Evolutionary conservation across 2,797 vertebrate genomes (phyloP).

Genomic region (Fundulus diaphanus): DNA sequence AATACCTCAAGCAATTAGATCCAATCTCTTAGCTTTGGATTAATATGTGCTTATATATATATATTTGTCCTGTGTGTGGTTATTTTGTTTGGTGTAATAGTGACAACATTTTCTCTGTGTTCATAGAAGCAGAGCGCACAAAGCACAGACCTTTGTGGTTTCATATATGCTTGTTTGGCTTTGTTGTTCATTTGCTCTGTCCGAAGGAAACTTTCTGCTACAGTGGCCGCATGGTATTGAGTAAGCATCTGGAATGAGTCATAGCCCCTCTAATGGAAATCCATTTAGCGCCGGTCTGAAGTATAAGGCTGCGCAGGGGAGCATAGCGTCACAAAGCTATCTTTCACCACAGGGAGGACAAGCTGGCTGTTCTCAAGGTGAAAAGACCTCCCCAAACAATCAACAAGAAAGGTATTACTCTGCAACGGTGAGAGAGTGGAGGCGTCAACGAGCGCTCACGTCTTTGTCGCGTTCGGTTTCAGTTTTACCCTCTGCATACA

Average conservation of each 20-base stretch:
- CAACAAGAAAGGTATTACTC: conserved; percentile 20
- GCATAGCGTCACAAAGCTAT: conserved; percentile 63
- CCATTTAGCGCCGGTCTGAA: conserved; percentile 73
- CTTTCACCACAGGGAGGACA: conserved; percentile 59
- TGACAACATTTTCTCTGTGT: conserved; percentile 9
- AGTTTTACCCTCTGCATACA: conserved; percentile 1
- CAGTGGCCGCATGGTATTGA: conserved; percentile 74
- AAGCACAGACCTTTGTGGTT: conserved; percentile 3
- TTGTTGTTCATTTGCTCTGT: conserved; percentile 56
- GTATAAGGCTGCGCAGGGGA: conserved; percentile 69
- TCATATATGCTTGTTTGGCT: conserved; percentile 34
- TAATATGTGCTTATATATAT: not conserved
- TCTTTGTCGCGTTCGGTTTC: conserved; percentile 8
- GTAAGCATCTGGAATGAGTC: conserved; percentile 79
- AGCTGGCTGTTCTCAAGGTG: conserved; percentile 48
- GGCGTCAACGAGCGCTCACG: conserved; percentile 9
- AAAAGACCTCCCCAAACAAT: conserved; percentile 47
- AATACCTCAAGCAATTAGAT: not conserved
- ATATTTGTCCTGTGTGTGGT: not conserved
- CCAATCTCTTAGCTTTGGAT: too few relatives aligned
- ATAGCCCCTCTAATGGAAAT: conserved; percentile 79
- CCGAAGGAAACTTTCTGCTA: conserved; percentile 67
- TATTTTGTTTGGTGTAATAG: not conserved
- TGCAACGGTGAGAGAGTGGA: conserved; percentile 1
- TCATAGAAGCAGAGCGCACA: conserved; percentile 1